A percentile compares a stretch with the other conserved stretches of the same genome.
Conservation (phyloP, 2,888 invertebrate species). For the Spodoptera littoralis region DNA sequence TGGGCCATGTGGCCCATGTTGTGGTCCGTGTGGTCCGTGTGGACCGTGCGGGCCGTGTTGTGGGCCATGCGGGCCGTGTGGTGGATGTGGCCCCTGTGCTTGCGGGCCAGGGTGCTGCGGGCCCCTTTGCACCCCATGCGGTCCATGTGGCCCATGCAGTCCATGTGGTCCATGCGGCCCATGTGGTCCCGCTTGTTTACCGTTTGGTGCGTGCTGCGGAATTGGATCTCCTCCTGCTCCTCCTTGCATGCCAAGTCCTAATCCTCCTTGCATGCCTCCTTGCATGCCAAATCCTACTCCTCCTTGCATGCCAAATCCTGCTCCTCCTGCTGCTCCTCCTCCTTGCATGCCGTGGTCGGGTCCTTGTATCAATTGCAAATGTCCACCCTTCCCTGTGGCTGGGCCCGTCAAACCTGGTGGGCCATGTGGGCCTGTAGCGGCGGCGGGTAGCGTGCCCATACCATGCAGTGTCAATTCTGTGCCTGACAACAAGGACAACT, state of each 20-base stretch:
- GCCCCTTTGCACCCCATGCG: constrained; percentile 35
- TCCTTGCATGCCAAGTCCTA: neutral
- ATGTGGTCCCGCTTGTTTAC: constrained; percentile 24
- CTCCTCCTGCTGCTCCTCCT: neutral
- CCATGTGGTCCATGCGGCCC: constrained; percentile 40
- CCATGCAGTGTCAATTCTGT: constrained; percentile 18
- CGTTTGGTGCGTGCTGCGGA: constrained; percentile 48
- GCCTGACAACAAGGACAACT: neutral
- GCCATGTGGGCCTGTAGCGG: neutral
- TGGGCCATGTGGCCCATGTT: constrained; percentile 49
- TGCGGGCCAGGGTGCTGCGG: constrained; percentile 2
- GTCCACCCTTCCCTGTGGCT: constrained; percentile 34
- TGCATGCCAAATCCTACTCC: constrained; percentile 19
- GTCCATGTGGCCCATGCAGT: constrained; percentile 53
- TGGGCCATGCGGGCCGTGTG: constrained; percentile 56
- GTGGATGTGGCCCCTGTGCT: constrained; percentile 46
- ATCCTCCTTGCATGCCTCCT: constrained; percentile 30
- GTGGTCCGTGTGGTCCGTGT: constrained; percentile 63
- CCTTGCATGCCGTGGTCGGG: constrained; percentile 52
- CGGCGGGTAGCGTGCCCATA: too few relatives aligned
- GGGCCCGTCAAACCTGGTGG: neutral
- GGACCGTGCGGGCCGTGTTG: constrained; percentile 64
- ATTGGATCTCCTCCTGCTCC: constrained; percentile 17
- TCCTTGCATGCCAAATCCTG: constrained; percentile 35
- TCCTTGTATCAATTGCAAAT: constrained; percentile 54